Evolutionary conservation across 2,797 vertebrate species (phyloP).

Genomic region (Clarias fuscus): DNA sequence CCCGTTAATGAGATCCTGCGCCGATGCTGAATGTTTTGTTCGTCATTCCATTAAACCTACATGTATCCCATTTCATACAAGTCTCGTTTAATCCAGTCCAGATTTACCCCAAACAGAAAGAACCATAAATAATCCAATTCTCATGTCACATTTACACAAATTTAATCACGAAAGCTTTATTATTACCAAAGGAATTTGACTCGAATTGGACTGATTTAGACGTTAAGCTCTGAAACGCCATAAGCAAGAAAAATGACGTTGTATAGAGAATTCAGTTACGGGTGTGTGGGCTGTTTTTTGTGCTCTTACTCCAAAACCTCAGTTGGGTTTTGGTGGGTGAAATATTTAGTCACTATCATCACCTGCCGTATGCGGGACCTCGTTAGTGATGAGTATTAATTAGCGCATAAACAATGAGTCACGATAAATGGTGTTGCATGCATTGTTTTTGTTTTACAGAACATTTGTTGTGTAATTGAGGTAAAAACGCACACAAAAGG

Average conservation of each 20-base stretch:
- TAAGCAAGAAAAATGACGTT: conserved; percentile 14
- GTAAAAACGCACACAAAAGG: conserved; percentile 16
- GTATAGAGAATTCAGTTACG: conserved; percentile 27
- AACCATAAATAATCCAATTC: background rate
- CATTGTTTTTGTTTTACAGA: background rate
- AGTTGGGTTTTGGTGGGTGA: background rate
- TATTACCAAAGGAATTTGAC: conserved; percentile 61
- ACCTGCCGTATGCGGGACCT: background rate
- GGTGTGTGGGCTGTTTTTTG: conserved; percentile 20
- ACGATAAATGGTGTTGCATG: background rate
- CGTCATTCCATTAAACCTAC: background rate
- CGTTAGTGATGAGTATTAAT: background rate
- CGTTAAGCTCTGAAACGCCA: conserved; percentile 34
- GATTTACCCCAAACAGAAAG: background rate
- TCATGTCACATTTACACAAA: conserved; percentile 27
- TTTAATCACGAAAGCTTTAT: conserved; percentile 50
- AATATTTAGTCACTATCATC: background rate
- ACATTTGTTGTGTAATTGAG: background rate
- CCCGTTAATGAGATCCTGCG: conserved; percentile 22
- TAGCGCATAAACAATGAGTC: background rate
- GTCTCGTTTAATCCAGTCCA: background rate
- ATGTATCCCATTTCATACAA: background rate
- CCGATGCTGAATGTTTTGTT: conserved; percentile 44
- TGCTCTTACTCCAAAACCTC: conserved; percentile 21
- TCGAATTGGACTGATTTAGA: conserved; percentile 41